A percentile compares a stretch with the other conserved stretches of the same genome.
These are phyloP conservation scores for Cavia porcellus DNA, from an alignment of 2,113 vertebrate species.

Conservation along the genomic window DNA sequence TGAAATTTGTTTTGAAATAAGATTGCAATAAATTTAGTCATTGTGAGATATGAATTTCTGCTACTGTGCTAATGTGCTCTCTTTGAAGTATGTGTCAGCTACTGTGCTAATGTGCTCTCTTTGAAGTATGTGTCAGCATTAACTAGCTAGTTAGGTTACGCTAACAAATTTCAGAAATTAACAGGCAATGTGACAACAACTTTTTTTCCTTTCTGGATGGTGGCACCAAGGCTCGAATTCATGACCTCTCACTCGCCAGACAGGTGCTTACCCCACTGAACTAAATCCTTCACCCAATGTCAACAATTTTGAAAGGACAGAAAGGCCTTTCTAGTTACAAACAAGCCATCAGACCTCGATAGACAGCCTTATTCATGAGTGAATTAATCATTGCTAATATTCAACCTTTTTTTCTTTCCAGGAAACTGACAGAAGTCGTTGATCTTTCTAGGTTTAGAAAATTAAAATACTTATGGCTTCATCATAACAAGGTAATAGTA, in stretches of 20 bases:
- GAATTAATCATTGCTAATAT: slow-evolving; percentile 37
- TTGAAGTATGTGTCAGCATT: neutral
- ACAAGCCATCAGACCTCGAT: neutral
- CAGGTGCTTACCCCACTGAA: too few species aligned
- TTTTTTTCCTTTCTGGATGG: neutral
- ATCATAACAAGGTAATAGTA: slow-evolving; percentile 90
- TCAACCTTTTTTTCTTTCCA: slow-evolving; percentile 76
- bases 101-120: neutral
- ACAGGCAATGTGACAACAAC: neutral
- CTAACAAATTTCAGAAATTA: slow-evolving; percentile 7
- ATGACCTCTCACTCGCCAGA: too few species aligned
- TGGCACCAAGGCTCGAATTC: too few species aligned
- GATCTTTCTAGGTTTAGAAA: slow-evolving; percentile 88
- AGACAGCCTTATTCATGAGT: neutral
- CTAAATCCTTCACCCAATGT: too few species aligned
- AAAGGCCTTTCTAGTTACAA: neutral
- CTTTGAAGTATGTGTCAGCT: neutral
- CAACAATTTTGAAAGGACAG: neutral
- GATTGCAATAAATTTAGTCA: neutral
- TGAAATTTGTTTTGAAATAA: slow-evolving; percentile 41
- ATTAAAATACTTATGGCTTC: slow-evolving; percentile 90
- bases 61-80: neutral
- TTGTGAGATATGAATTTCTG: slow-evolving; percentile 9
- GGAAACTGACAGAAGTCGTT: slow-evolving; percentile 86
- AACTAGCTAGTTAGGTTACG: neutral